Conservation (phyloP, 2,888 invertebrate species). For the Epiblema foenella region DNA sequence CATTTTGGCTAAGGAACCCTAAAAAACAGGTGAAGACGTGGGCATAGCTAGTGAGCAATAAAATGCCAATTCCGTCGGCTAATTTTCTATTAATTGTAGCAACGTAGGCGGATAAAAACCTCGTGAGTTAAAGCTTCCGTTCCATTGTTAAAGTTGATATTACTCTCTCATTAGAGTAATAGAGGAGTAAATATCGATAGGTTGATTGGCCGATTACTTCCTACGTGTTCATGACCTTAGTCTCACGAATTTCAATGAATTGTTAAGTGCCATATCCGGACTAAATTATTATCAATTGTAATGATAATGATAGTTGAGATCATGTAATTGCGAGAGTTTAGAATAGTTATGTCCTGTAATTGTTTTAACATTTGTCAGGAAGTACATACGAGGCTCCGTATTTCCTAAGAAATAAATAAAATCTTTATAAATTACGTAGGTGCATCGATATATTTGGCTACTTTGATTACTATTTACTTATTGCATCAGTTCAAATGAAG, state of each 20-base stretch:
- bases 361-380: not conserved
- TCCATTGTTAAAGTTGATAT: slow-evolving; percentile 62
- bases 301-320: not conserved
- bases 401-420: not conserved
- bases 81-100: slow-evolving; percentile 1
- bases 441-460: no score
- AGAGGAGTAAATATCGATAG: slow-evolving; percentile 63
- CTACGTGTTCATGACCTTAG: slow-evolving; percentile 70
- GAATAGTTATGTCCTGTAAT: not conserved
- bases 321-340: not conserved
- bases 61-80: not conserved
- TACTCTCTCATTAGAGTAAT: slow-evolving; percentile 59
- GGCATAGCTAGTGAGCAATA: not conserved
- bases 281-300: slow-evolving; percentile 8
- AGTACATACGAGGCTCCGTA: not conserved
- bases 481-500: no score
- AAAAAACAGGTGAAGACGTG: no score
- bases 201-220: slow-evolving; percentile 81
- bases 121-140: slow-evolving; percentile 52
- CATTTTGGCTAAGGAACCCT: no score
- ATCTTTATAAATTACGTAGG: not conserved
- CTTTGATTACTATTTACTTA: no score
- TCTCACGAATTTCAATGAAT: slow-evolving; percentile 31
- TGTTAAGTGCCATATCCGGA: slow-evolving; percentile 23
- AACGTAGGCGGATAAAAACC: not conserved